phyloP scores from a whole-genome alignment of 2,888 invertebrate genomes.

The Lithophane leautieri region DNA sequence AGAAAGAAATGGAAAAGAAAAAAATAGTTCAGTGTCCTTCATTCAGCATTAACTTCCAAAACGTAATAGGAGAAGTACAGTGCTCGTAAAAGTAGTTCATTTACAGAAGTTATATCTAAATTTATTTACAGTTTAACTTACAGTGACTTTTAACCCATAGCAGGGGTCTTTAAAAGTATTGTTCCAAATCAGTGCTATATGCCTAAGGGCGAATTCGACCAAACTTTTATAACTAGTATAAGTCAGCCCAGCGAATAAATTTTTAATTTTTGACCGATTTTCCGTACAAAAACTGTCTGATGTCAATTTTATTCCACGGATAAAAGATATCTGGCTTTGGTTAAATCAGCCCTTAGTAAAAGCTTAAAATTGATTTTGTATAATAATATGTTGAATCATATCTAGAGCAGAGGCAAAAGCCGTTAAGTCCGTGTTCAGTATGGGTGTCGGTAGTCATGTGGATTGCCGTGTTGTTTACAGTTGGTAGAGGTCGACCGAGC shows the following conservation, averaged over 20 bases:
- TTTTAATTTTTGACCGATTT: too few relatives aligned
- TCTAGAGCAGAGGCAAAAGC: conserved; percentile 25
- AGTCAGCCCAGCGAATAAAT: too few relatives aligned
- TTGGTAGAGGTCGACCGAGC: conserved; percentile 81
- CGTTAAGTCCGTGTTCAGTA: conserved; percentile 23
- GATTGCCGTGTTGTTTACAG: conserved; percentile 71
- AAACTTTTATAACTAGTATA: too few relatives aligned
- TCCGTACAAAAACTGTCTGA: too few relatives aligned
- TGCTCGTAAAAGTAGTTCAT: conserved; percentile 17
- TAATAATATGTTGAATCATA: neutral
- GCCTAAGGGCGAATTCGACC: too few relatives aligned
- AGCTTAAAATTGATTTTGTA: neutral
- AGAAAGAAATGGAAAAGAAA: conserved; percentile 34
- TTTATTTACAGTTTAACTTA: conserved; percentile 39
- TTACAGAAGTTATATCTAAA: conserved; percentile 28
- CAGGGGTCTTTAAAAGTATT: conserved; percentile 18
- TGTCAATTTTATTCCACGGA: too few relatives aligned
- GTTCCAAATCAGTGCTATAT: conserved; percentile 7
- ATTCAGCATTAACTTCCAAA: conserved; percentile 26
- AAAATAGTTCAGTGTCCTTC: conserved; percentile 19
- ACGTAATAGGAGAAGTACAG: conserved; percentile 27
- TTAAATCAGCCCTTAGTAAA: too few relatives aligned
- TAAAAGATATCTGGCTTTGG: too few relatives aligned
- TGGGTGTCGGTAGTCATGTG: conserved; percentile 20
- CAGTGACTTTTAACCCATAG: conserved; percentile 21